phyloP scores from a whole-genome alignment of 2,113 vertebrate species.

The Pampusana beccarii region DNA sequence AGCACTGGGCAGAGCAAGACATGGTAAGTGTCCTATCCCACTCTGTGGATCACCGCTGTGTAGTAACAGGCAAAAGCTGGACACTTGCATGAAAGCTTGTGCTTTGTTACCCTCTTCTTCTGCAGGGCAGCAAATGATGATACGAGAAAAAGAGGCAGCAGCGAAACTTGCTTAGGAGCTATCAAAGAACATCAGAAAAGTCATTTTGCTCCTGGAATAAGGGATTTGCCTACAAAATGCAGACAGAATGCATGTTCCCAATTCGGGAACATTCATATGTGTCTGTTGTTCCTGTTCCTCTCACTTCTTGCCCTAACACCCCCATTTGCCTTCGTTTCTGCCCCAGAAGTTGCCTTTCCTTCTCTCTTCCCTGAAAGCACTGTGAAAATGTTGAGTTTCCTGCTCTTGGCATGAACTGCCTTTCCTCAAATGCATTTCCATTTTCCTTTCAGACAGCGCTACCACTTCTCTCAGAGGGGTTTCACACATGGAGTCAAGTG shows the following conservation, averaged over 20 bases:
- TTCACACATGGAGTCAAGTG: neutral
- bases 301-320: neutral
- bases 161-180: neutral
- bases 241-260: neutral
- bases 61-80: neutral
- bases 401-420: neutral
- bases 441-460: neutral
- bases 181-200: neutral
- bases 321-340: neutral
- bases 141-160: neutral
- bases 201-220: neutral
- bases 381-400: neutral
- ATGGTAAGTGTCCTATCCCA: neutral
- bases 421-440: neutral
- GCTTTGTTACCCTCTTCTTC: neutral
- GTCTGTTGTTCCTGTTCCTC: neutral
- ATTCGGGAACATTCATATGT: neutral
- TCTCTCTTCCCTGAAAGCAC: neutral
- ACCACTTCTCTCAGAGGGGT: fast-evolving
- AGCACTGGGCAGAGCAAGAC: no score
- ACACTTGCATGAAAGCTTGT: neutral
- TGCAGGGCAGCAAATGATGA: neutral
- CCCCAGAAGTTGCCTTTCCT: neutral
- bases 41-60: neutral
- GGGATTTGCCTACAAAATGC: neutral